Evolutionary conservation across 2,113 vertebrate species (phyloP).

Genomic region (Xenotilapia caudafasciata): DNA sequence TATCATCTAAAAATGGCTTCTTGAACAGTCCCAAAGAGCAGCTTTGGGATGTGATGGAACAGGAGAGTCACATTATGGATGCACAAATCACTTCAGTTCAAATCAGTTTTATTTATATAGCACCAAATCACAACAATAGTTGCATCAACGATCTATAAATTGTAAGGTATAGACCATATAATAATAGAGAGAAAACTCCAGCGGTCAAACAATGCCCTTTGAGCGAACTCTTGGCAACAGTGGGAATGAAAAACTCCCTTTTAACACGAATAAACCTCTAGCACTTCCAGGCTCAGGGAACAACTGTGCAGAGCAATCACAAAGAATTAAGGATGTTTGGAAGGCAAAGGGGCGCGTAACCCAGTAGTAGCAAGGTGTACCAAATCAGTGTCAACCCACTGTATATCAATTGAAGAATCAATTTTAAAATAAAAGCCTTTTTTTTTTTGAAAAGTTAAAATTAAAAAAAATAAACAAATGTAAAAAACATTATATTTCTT

Average conservation of each 20-base stretch:
- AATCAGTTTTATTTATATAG: neutral
- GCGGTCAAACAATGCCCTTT: neutral
- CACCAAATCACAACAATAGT: neutral
- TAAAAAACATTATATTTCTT: neutral
- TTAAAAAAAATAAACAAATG: neutral
- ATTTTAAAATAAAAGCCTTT: neutral
- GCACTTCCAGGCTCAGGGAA: neutral
- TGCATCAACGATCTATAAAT: neutral
- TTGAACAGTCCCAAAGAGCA: neutral
- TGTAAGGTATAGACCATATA: neutral
- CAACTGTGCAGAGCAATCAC: neutral
- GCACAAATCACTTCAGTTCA: neutral
- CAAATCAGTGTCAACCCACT: neutral
- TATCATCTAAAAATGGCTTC: neutral
- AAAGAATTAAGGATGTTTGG: neutral
- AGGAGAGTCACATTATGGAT: neutral
- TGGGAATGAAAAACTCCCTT: neutral
- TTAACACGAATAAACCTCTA: neutral
- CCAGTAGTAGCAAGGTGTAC: neutral
- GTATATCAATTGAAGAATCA: neutral
- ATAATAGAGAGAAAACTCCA: neutral
- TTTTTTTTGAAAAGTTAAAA: neutral
- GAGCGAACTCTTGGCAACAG: neutral
- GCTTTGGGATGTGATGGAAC: neutral
- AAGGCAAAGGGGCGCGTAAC: neutral